phyloP scores from a whole-genome alignment of 37 sponge, comb jelly and placozoan genomes.

The Oopsacas minuta region DNA sequence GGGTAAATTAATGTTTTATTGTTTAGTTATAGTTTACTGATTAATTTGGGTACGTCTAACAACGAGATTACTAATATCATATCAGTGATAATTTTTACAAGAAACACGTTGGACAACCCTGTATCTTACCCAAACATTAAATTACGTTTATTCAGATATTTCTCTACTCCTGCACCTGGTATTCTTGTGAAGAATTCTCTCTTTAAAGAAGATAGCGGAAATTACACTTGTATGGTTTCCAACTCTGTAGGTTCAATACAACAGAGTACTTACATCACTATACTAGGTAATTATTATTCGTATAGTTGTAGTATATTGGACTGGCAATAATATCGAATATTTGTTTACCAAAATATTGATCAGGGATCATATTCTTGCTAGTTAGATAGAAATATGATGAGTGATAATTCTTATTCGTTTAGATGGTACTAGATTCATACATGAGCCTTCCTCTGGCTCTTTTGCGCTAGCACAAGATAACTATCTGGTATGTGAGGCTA shows the following conservation, averaged over 20 bases:
- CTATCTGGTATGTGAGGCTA: background rate
- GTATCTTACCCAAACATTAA: too few species aligned
- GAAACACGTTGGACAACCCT: too few species aligned
- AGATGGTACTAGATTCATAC: background rate
- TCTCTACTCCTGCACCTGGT: background rate
- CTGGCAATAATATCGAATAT: background rate
- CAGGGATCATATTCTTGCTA: too few species aligned
- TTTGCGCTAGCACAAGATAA: background rate
- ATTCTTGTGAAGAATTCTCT: background rate
- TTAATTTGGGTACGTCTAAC: background rate
- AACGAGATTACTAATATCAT: background rate
- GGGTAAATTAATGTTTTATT: too few species aligned
- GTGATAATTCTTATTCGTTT: background rate
- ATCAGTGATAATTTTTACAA: background rate
- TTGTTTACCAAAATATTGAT: too few species aligned
- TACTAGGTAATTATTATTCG: background rate
- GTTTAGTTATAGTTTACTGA: too few species aligned
- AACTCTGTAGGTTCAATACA: conserved; percentile 2
- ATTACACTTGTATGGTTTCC: background rate
- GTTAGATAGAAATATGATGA: too few species aligned
- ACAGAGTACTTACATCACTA: background rate
- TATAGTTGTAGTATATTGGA: background rate
- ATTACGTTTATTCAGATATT: too few species aligned
- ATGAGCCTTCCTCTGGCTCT: background rate
- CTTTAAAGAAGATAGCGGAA: background rate